Conservation (phyloP, 2,888 invertebrate genomes). For the Troides oblongomaculatus region DNA sequence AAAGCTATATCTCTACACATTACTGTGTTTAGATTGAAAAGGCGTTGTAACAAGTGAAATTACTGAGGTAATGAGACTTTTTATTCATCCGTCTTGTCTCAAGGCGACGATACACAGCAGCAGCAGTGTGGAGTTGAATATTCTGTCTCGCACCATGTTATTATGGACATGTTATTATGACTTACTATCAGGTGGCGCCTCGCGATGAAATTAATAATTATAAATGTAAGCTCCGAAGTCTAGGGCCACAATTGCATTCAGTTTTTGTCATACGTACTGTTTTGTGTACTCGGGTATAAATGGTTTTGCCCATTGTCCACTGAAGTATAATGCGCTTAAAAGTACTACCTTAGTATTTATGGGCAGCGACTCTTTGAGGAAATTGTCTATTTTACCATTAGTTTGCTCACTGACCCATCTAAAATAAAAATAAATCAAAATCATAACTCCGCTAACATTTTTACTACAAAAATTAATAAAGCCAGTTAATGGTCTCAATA, state of each 20-base stretch:
- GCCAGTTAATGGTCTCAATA: too few species aligned
- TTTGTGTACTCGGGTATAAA: conserved; percentile 79
- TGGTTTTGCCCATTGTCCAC: conserved; percentile 84
- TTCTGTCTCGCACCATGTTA: too few species aligned
- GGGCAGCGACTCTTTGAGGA: conserved; percentile 78
- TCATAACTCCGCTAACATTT: too few species aligned
- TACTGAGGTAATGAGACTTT: too few species aligned
- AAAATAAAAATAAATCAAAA: conserved; percentile 36
- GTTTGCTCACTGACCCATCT: conserved; percentile 83
- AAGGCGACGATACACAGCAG: too few species aligned
- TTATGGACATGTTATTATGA: too few species aligned
- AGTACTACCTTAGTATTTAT: conserved; percentile 81
- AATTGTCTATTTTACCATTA: conserved; percentile 80
- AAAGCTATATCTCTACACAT: too few species aligned
- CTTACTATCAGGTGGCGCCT: conserved; percentile 50
- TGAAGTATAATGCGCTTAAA: conserved; percentile 85
- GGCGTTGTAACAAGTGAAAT: too few species aligned
- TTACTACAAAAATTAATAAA: too few species aligned
- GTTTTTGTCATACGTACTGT: conserved; percentile 62
- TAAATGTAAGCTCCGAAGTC: neutral
- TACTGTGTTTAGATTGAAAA: too few species aligned
- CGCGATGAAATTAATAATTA: conserved; percentile 52
- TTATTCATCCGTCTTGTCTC: too few species aligned
- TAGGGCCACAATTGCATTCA: neutral
- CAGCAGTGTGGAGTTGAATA: too few species aligned